Evolutionary conservation across 2,797 vertebrate genomes (phyloP).

Genomic region (Vireo griseus): DNA sequence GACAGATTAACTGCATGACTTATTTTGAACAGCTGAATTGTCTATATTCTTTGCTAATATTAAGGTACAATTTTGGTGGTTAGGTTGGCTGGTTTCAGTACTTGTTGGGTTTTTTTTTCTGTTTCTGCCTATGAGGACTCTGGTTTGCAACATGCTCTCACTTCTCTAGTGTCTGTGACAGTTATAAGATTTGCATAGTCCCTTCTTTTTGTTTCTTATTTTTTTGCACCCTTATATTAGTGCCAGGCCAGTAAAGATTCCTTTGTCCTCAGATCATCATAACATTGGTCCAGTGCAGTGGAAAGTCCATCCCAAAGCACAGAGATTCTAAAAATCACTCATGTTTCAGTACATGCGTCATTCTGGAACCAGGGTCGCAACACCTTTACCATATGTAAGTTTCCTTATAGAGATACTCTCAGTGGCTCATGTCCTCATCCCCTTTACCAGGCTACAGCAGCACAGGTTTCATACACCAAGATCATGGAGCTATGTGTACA

Average conservation of each 20-base stretch:
- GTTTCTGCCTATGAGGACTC: neutral
- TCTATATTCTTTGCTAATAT: neutral
- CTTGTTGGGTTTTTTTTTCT: neutral
- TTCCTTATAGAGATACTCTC: neutral
- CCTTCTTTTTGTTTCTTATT: neutral
- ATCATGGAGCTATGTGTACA: neutral
- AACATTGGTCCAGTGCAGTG: neutral
- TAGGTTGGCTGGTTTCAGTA: neutral
- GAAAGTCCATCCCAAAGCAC: neutral
- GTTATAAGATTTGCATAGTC: neutral
- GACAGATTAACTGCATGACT: neutral
- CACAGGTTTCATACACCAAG: neutral
- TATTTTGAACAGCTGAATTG: neutral
- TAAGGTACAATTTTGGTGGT: neutral
- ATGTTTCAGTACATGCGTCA: neutral
- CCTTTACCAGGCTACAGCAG: neutral
- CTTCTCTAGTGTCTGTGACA: neutral
- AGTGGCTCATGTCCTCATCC: neutral
- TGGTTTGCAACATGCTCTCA: neutral
- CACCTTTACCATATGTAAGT: neutral
- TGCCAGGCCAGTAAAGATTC: neutral
- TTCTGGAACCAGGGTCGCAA: neutral
- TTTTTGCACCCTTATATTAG: neutral
- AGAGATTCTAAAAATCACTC: neutral
- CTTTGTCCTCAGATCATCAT: neutral